phyloP scores from a whole-genome alignment of 2,113 vertebrate species.

The Merops nubicus region DNA sequence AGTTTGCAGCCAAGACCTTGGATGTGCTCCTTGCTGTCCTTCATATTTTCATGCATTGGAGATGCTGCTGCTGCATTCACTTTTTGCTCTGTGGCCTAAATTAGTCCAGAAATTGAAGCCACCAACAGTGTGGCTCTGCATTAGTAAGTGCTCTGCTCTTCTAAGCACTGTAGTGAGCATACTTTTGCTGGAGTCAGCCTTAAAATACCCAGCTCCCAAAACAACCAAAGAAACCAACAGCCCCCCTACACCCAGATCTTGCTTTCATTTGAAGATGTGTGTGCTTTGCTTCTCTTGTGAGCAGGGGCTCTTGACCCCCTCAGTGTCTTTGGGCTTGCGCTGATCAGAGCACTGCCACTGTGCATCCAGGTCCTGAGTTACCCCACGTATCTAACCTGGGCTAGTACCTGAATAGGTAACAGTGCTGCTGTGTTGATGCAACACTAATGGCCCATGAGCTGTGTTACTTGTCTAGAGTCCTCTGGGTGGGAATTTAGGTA shows the following conservation, averaged over 20 bases:
- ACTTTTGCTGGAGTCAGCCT: background rate
- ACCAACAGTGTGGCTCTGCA: accelerated
- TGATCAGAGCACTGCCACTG: background rate
- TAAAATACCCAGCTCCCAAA: accelerated
- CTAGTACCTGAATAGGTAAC: background rate
- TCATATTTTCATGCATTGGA: background rate
- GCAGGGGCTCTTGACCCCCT: background rate
- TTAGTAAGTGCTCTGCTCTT: background rate
- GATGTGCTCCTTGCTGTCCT: background rate
- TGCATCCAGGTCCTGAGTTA: background rate
- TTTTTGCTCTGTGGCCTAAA: background rate
- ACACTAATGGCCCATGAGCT: background rate
- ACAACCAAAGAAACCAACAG: background rate
- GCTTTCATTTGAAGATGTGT: background rate
- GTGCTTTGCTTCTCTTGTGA: background rate
- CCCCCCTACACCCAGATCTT: accelerated
- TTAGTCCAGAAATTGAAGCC: background rate
- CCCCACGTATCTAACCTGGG: background rate
- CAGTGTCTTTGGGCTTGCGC: background rate
- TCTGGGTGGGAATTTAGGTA: background rate
- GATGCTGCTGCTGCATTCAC: background rate
- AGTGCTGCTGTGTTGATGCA: background rate
- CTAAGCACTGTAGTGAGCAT: background rate
- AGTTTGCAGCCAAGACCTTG: background rate
- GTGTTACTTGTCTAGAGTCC: background rate